Base-by-base conservation (phyloP, 2,888 invertebrate genomes). In the Brenthis hecate region DNA sequence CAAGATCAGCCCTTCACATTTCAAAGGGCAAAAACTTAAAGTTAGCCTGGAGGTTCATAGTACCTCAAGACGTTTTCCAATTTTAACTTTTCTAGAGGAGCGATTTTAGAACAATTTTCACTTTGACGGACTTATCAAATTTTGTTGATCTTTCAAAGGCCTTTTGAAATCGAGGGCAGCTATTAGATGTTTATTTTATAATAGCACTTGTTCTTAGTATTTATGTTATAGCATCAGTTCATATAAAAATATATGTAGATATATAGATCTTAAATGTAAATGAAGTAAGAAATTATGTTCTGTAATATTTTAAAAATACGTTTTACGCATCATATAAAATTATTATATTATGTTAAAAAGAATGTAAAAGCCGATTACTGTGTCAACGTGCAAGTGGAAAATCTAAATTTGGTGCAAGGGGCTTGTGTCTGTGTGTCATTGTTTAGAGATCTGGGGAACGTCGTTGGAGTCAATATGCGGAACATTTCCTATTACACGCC, bases 401-500 rank as follows among this genome's bases (percentile, higher is more conserved):
- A 72, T 72, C 72, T 72, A 77, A 75, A 73, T 75, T 74, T 69
- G 65, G 71, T 71, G 69, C 71, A 71, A 72, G 72, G 64, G 71
- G 64, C 65, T 65, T 68, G 66, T 66, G 70, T 74, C 69, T 81
- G 83, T 83, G 82, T 86, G 89, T 88, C 89, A 89, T 89, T 90
- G 91, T 91, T 91, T 92, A 89, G 88, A 90, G 89, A 89, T 90
- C 89, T 89, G 83, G 81, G 80, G 80, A 84, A 85, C 84, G 86
- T 85, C 86, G 86, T 86, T 80, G 85, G 85, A 92, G 91, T 92
- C 92, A 92, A 92, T 92, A 92, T 91, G 92, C 92, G 92, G 92
- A 92, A 92, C 92, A 92, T 92, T 92, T 92, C 90, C 91, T 91
- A 92, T 92, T 92, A 92, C 91, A 92, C 92, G 92, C 91, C 91